Percentiles rank a stretch among this genome's conserved stretches.
Evolutionary conservation across 2,888 invertebrate species (phyloP).

Genomic region (Drosophila cognata): DNA sequence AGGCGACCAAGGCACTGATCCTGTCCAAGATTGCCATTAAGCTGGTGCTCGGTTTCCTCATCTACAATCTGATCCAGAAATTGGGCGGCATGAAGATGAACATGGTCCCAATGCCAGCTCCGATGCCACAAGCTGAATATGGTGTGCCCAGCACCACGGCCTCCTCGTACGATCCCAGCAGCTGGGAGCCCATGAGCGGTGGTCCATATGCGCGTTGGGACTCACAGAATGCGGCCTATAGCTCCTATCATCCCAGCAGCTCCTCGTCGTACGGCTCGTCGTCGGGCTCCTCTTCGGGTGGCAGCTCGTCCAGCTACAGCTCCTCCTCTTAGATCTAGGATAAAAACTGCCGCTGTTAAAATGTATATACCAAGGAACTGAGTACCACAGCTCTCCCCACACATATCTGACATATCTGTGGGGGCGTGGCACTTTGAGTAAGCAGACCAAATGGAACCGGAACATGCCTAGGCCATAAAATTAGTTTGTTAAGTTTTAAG

Average conservation of each 20-base stretch:
- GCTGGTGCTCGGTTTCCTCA: slow-evolving; percentile 92
- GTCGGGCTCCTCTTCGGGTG: slow-evolving; percentile 57
- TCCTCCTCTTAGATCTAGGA: slow-evolving; percentile 70
- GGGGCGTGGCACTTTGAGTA: slow-evolving; percentile 54
- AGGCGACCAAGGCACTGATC: slow-evolving; percentile 93
- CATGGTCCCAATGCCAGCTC: slow-evolving; percentile 87
- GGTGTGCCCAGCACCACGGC: slow-evolving; percentile 89
- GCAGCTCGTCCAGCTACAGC: slow-evolving; percentile 77
- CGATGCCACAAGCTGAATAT: slow-evolving; percentile 88
- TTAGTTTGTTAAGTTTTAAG: slow-evolving; percentile 60
- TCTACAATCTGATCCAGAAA: slow-evolving; percentile 92
- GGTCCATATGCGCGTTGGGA: slow-evolving; percentile 94
- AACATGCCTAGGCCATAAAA: slow-evolving; percentile 74
- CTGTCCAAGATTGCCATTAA: slow-evolving; percentile 93
- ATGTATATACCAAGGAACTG: slow-evolving; percentile 67
- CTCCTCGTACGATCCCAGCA: slow-evolving; percentile 89
- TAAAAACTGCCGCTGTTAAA: slow-evolving; percentile 50
- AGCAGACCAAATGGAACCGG: slow-evolving; percentile 72
- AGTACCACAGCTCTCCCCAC: slow-evolving; percentile 24
- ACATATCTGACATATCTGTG: not conserved
- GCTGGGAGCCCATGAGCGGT: slow-evolving; percentile 89
- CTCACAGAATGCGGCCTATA: slow-evolving; percentile 89
- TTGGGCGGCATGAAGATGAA: slow-evolving; percentile 92
- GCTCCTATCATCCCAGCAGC: slow-evolving; percentile 89
- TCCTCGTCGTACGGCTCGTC: slow-evolving; percentile 86